phyloP scores from a whole-genome alignment of 1,140 invertebrate genomes.

The Papilio glaucus region DNA sequence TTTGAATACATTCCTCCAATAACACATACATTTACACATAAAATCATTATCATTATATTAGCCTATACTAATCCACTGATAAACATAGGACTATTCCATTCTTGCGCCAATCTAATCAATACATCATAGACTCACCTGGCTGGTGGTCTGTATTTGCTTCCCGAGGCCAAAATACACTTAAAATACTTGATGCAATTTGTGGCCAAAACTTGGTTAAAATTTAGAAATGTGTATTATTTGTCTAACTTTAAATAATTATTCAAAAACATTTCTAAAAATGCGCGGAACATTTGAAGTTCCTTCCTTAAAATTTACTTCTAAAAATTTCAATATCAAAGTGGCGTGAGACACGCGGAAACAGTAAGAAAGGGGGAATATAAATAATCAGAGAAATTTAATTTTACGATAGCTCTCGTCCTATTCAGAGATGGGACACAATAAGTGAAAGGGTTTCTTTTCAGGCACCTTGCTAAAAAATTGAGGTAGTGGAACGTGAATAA shows the following conservation, averaged over 20 bases:
- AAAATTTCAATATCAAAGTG: constrained; percentile 31
- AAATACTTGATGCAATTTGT: too few relatives aligned
- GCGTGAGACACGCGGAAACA: constrained; percentile 42
- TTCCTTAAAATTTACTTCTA: constrained; percentile 5
- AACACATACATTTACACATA: too few relatives aligned
- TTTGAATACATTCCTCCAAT: not conserved
- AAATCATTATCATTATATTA: too few relatives aligned
- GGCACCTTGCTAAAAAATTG: constrained; percentile 80
- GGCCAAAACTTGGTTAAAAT: too few relatives aligned
- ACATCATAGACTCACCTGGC: too few relatives aligned
- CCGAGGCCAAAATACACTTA: too few relatives aligned
- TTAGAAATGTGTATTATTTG: too few relatives aligned
- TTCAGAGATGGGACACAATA: constrained; percentile 78
- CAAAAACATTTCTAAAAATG: not conserved
- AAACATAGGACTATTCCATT: too few relatives aligned
- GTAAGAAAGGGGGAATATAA: constrained; percentile 53
- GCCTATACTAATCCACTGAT: too few relatives aligned
- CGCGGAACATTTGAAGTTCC: not conserved
- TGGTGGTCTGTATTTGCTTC: too few relatives aligned
- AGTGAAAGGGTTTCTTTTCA: constrained; percentile 81
- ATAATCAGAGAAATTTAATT: constrained; percentile 74
- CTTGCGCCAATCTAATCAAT: too few relatives aligned
- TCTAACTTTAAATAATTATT: not conserved
- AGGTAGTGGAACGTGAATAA: constrained; percentile 82
- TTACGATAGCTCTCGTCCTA: constrained; percentile 66